Base-by-base conservation (phyloP, 2,888 invertebrate genomes). In the Rhagonycha fulva region DNA sequence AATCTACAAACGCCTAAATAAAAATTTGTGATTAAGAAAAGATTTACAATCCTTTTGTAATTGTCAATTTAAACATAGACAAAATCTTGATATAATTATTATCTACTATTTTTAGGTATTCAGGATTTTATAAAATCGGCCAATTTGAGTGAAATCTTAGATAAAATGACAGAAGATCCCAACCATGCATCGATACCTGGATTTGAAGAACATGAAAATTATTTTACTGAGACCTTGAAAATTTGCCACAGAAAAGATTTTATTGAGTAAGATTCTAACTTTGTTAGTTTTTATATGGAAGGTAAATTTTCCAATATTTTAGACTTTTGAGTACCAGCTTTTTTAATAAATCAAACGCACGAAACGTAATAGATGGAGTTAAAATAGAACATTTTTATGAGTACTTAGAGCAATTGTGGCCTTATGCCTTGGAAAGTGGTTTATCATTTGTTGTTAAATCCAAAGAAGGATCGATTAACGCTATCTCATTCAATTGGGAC, bases 261-360 rank as follows among this genome's bases (percentile, higher is more conserved):
- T 26, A 91, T 93, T 80, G 91, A 93, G 95, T 95, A 87, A 90
- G 92, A 89, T 24, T n/a, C 10, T 4, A n/a, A 47, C n/a, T 47
- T n/a, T 7, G 19, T 12, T 9, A 47, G n/a, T 24, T 24, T 62
- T 14, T 47, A 63, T 47, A n/a, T 12, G 1, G 12, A n/a, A n/a
- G n/a, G 19, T 19, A 19, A 19, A 19, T 19, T 2, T 47, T 47
- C 11, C n/a, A 12, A 47, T 76, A 72, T 88, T 87, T 30, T 86
- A 95, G 96, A 76, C 95, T 96, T 88, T 93, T 96, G 77, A 93
- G 94, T 0, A 92, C 93, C 7, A 96, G 96, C 84, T 96, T 96
- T 88, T 94, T 94, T 87, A 92, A 92, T 83, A 96, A 96, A 87
- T 96, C 96, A 0, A 96, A 96, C 84, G 85, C 96, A 81, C 96